Percentiles rank a stretch among this genome's conserved stretches.
These are phyloP conservation scores for Chaetophractus vellerosus DNA, from an alignment of 2,797 vertebrate species.

Conservation along the genomic window DNA sequence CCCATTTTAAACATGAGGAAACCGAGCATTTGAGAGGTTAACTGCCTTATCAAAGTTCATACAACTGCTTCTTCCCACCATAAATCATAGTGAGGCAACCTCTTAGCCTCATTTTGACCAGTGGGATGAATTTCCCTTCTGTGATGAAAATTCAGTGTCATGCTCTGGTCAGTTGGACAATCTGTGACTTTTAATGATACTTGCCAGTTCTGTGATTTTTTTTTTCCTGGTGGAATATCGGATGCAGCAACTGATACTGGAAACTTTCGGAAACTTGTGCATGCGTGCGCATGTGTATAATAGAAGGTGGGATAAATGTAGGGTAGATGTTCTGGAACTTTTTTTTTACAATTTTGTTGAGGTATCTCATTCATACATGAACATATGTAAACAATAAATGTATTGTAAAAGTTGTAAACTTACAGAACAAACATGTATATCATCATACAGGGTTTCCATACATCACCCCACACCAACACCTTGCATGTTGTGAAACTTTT, in stretches of 20 bases:
- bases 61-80: background rate
- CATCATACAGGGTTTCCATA: too few relatives aligned
- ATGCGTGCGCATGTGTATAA: too few relatives aligned
- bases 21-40: background rate
- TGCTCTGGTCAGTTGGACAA: background rate
- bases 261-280: background rate
- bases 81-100: background rate
- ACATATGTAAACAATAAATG: too few relatives aligned
- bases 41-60: too few relatives aligned
- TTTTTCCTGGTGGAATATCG: background rate
- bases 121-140: conserved; percentile 2
- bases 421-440: too few relatives aligned
- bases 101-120: background rate
- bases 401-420: too few relatives aligned
- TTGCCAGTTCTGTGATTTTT: background rate
- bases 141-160: background rate
- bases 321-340: background rate
- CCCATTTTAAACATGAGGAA: conserved; percentile 49
- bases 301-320: background rate
- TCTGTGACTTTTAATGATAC: background rate
- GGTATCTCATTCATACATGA: too few relatives aligned
- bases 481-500: too few relatives aligned
- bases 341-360: too few relatives aligned
- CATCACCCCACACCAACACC: too few relatives aligned
- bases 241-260: background rate